Percentiles rank a stretch among this genome's conserved stretches.
Evolutionary conservation across 2,113 vertebrate genomes (phyloP).

Genomic region (Larimichthys polyactis): DNA sequence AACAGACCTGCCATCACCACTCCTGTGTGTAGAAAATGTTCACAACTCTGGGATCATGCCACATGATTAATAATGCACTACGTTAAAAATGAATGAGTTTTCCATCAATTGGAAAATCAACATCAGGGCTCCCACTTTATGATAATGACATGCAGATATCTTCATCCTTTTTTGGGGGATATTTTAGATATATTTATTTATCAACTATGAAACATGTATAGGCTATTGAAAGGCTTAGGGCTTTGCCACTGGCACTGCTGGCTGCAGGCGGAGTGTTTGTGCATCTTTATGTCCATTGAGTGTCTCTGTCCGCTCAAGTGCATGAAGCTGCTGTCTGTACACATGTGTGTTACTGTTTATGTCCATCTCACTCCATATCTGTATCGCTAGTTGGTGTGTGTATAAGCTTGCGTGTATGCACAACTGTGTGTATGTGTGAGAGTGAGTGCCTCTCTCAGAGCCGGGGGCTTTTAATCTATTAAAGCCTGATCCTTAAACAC

Average conservation of each 20-base stretch:
- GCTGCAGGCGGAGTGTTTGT: background rate
- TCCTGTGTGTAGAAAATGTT: constrained; percentile 37
- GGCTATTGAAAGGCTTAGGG: constrained; percentile 18
- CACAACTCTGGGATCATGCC: constrained; percentile 34
- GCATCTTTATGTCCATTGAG: constrained; percentile 6
- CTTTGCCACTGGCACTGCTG: background rate
- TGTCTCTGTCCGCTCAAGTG: constrained; percentile 31
- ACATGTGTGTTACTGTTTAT: constrained; percentile 25
- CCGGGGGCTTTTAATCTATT: constrained; percentile 85
- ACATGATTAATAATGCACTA: constrained; percentile 66
- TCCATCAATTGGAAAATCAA: constrained; percentile 49
- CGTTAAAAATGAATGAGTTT: constrained; percentile 63
- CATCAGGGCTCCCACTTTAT: constrained; percentile 24
- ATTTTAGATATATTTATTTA: constrained; percentile 23
- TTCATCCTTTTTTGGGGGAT: background rate
- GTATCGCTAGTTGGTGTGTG: constrained; percentile 24
- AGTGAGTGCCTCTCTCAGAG: constrained; percentile 64
- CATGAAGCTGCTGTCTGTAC: background rate
- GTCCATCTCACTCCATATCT: constrained; percentile 34
- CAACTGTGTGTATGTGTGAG: background rate
- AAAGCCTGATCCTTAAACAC: constrained; percentile 84
- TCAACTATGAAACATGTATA: constrained; percentile 17
- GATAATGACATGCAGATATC: constrained; percentile 24
- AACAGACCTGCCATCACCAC: constrained; percentile 39
- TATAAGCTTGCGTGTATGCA: constrained; percentile 9